phyloP scores from a whole-genome alignment of 2,113 vertebrate species.

The Pluvianellus socialis region DNA sequence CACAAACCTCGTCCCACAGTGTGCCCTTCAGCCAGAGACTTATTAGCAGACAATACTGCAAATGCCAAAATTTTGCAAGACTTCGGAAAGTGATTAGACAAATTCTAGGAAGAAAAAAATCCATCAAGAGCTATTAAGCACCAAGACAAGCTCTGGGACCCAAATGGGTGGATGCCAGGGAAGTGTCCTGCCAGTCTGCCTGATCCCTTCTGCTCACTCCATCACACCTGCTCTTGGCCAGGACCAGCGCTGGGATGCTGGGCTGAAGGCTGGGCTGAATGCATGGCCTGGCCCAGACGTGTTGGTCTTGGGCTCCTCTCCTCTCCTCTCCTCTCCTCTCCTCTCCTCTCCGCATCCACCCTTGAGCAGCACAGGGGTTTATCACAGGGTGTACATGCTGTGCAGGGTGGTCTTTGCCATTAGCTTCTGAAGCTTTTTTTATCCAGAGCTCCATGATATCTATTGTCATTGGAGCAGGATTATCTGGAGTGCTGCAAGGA shows the following conservation, averaged over 20 bases:
- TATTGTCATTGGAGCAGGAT: not conserved
- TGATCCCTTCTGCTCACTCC: not conserved
- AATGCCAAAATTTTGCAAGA: not conserved
- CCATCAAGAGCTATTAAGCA: not conserved
- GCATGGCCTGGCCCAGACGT: not conserved
- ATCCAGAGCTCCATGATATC: not conserved
- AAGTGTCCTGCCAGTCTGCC: not conserved
- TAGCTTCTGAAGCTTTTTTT: not conserved
- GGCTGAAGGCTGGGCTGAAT: too few species aligned
- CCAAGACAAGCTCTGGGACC: not conserved
- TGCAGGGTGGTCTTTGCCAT: not conserved
- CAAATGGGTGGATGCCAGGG: not conserved
- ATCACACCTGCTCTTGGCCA: not conserved
- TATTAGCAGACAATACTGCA: not conserved
- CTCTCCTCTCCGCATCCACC: not conserved
- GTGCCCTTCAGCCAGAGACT: not conserved
- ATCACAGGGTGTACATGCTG: not conserved
- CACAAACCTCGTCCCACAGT: not conserved
- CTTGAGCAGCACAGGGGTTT: not conserved
- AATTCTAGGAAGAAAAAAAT: conserved; percentile 1
- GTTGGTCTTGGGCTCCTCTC: not conserved
- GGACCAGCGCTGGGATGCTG: not conserved
- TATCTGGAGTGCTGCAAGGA: not conserved
- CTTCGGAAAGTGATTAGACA: conserved; percentile 5
- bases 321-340: not conserved